Conservation (phyloP, 1,140 invertebrate genomes). For the Apis dorsata region DNA sequence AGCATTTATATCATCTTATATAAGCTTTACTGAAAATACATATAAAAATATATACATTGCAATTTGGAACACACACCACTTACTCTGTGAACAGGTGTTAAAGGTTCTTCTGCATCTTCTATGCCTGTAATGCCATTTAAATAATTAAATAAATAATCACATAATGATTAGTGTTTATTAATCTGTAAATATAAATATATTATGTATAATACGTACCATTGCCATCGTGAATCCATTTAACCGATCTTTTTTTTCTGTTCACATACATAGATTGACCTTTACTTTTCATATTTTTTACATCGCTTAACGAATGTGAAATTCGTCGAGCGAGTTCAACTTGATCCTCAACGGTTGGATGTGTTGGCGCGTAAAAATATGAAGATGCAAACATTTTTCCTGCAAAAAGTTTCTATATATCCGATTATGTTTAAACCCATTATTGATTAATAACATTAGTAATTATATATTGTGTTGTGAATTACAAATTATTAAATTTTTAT, state of each 20-base stretch:
- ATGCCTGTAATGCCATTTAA: constrained; percentile 64
- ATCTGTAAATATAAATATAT: not conserved
- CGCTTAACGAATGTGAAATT: constrained; percentile 95
- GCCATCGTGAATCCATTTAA: constrained; percentile 96
- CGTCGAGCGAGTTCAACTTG: constrained; percentile 94
- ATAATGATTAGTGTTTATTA: not conserved
- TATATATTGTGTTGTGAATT: not conserved
- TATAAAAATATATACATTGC: constrained; percentile 8
- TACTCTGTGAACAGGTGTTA: constrained; percentile 71
- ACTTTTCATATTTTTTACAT: constrained; percentile 93
- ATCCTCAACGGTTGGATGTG: constrained; percentile 96
- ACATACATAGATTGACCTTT: constrained; percentile 98
- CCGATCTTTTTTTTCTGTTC: constrained; percentile 94
- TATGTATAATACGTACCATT: constrained; percentile 79
- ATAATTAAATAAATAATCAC: not conserved
- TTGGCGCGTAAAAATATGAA: constrained; percentile 94
- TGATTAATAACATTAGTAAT: not conserved
- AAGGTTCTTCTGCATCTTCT: constrained; percentile 73
- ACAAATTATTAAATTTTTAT: no score
- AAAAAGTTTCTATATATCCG: constrained; percentile 44
- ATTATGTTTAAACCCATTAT: not conserved
- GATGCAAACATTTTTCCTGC: constrained; percentile 95
- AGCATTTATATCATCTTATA: not conserved
- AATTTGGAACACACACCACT: constrained; percentile 31
- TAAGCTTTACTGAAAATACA: not conserved